Percentiles rank a stretch among this genome's conserved stretches.
Evolutionary conservation across 2,797 vertebrate species (phyloP).

Genomic region (Hemitrygon akajei): DNA sequence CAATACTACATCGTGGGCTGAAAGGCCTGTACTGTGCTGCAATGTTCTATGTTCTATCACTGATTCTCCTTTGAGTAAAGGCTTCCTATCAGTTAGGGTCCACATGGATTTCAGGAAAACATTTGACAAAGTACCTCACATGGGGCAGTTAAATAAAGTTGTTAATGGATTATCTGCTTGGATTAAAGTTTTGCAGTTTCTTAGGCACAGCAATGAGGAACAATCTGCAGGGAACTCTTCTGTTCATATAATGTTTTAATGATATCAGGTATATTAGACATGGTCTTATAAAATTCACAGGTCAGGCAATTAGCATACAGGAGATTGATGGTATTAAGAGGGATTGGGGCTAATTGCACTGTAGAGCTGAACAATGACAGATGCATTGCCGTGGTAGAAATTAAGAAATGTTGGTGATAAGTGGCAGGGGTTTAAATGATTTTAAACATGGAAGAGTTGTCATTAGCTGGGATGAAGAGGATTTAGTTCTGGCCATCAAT

Average conservation of each 20-base stretch:
- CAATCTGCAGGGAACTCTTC: not conserved
- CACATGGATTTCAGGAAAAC: not conserved
- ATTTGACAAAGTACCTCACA: not conserved
- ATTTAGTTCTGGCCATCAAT: conserved; percentile 14
- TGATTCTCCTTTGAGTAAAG: not conserved
- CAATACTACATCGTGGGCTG: too few relatives aligned
- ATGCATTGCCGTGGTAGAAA: not conserved
- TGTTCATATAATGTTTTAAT: not conserved
- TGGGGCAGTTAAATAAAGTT: not conserved
- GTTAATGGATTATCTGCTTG: not conserved
- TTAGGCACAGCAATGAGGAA: not conserved
- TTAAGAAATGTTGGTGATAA: not conserved
- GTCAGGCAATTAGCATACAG: not conserved
- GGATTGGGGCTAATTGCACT: not conserved
- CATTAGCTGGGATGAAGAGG: not conserved
- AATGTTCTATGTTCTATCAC: too few relatives aligned
- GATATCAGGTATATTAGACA: not conserved
- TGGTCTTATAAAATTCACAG: not conserved
- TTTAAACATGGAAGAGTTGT: not conserved
- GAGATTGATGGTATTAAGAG: not conserved
- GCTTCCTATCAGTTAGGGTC: not conserved
- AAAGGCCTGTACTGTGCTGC: too few relatives aligned
- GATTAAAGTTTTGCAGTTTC: not conserved
- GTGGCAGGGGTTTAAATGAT: not conserved
- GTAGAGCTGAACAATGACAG: not conserved